Evolutionary conservation across 2,888 invertebrate species (phyloP).

Genomic region (Dexiosoma caninum): DNA sequence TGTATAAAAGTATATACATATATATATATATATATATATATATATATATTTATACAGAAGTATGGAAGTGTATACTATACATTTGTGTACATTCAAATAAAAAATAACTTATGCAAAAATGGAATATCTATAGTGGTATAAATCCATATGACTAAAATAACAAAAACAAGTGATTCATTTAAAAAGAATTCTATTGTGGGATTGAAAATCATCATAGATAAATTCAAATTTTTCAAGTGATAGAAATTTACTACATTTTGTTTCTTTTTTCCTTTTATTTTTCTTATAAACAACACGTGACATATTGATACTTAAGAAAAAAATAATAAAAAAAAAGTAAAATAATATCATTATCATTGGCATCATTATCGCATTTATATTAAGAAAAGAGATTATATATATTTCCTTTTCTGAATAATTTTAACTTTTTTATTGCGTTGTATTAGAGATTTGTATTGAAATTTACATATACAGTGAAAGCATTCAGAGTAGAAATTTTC

Average conservation of each 20-base stretch:
- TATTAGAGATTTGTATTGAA: no score
- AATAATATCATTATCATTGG: conserved; percentile 20
- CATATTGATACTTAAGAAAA: not conserved
- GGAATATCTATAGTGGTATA: conserved; percentile 36
- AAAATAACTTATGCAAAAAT: conserved; percentile 41
- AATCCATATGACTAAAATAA: conserved; percentile 23
- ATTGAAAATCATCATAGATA: conserved; percentile 23
- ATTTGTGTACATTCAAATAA: not conserved
- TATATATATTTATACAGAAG: not conserved
- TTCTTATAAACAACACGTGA: conserved; percentile 50
- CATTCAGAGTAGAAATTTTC: no score
- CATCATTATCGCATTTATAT: not conserved
- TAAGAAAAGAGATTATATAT: conserved; percentile 21
- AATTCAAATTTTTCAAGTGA: conserved; percentile 3
- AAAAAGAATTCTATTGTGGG: not conserved
- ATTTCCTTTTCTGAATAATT: conserved; percentile 29
- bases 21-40: conserved; percentile 11
- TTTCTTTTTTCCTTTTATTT: not conserved
- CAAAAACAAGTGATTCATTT: conserved; percentile 43
- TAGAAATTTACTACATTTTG: conserved; percentile 12
- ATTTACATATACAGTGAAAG: no score
- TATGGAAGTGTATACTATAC: not conserved
- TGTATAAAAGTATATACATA: conserved; percentile 16
- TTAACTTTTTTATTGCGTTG: conserved; percentile 35
- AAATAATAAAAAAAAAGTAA: not conserved